Conservation (phyloP, 2,113 vertebrate genomes). For the Gopherus flavomarginatus region DNA sequence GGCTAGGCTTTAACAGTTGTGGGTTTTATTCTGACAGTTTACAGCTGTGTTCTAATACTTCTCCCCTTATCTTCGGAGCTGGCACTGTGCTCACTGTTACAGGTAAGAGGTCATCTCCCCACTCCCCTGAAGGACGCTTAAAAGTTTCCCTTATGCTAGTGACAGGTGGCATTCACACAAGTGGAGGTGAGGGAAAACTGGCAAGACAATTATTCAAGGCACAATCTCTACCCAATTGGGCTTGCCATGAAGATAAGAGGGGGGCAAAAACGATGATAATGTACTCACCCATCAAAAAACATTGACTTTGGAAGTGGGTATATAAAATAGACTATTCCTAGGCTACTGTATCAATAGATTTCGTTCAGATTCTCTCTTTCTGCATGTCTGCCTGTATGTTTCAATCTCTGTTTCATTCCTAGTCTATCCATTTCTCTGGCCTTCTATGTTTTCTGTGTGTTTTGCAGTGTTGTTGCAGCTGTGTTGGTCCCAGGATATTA, state of each 20-base stretch:
- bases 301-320: neutral
- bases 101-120: slow-evolving; percentile 3
- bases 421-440: neutral
- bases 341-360: neutral
- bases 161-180: neutral
- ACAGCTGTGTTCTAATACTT: slow-evolving; percentile 36
- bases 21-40: neutral
- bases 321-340: neutral
- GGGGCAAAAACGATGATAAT: neutral
- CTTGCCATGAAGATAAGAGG: neutral
- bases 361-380: neutral
- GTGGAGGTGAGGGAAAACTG: neutral
- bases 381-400: neutral
- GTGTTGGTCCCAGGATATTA: neutral
- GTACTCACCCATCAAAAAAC: neutral
- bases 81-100: slow-evolving; percentile 49
- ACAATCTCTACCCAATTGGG: neutral
- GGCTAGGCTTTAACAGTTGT: neutral
- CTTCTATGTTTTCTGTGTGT: neutral
- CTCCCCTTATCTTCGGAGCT: neutral
- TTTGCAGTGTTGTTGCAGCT: neutral
- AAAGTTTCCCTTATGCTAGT: neutral
- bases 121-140: neutral
- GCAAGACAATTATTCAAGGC: neutral
- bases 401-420: neutral